These are phyloP conservation scores for Drosophila navojoa DNA, from an alignment of 1,140 invertebrate species.

Conservation along the genomic window DNA sequence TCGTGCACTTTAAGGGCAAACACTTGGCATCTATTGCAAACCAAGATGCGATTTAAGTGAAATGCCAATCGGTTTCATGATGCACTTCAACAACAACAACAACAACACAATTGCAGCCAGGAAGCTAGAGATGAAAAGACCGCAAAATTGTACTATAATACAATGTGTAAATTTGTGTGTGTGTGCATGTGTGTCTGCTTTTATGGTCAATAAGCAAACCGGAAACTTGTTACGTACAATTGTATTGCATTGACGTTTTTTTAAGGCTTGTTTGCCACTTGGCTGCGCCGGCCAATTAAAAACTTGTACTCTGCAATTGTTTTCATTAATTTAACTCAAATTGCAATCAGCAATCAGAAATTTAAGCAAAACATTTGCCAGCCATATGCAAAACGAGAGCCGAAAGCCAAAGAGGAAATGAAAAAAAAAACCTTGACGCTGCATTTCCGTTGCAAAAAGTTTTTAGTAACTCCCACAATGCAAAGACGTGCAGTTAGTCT, in stretches of 20 bases:
- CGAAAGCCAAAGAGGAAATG: background rate
- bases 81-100: constrained; percentile 4
- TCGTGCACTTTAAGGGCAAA: constrained; percentile 19
- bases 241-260: constrained; percentile 23
- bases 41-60: constrained; percentile 21
- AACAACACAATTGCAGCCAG: background rate
- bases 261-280: constrained; percentile 12
- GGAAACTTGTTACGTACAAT: constrained; percentile 28
- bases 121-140: constrained; percentile 8
- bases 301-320: constrained; percentile 30
- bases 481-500: constrained; percentile 55
- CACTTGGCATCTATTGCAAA: constrained; percentile 12
- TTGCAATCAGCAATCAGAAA: constrained; percentile 42
- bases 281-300: constrained; percentile 4
- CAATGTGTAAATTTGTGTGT: background rate
- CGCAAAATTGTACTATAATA: background rate
- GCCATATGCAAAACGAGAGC: constrained; percentile 46
- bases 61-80: constrained; percentile 34
- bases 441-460: constrained; percentile 62
- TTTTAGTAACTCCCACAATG: constrained; percentile 66
- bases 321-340: constrained; percentile 72
- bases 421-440: constrained; percentile 46
- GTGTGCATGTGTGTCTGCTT: constrained; percentile 1
- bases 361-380: constrained; percentile 19
- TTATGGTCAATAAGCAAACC: background rate